phyloP scores from a whole-genome alignment of 2,888 invertebrate species.

The Stomorhina lunata region DNA sequence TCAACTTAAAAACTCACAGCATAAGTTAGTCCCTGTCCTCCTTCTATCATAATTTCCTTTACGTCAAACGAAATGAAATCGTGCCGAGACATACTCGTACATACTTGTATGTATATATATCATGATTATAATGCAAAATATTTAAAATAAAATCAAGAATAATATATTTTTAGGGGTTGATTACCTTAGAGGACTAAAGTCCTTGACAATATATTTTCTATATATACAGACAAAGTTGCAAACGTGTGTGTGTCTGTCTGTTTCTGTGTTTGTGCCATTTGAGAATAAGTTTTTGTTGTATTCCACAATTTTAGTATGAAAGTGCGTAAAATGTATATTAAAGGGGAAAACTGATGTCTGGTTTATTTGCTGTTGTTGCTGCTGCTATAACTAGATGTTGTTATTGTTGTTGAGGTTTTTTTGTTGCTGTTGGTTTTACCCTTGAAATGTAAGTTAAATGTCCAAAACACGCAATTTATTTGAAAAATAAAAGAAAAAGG shows the following conservation, averaged over 20 bases:
- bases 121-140: constrained; percentile 45
- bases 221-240: background rate
- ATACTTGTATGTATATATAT: too few relatives aligned
- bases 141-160: constrained; percentile 15
- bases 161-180: constrained; percentile 56
- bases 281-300: too few relatives aligned
- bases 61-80: constrained; percentile 31
- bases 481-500: constrained; percentile 35
- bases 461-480: constrained; percentile 62
- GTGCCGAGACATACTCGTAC: constrained; percentile 51
- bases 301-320: too few relatives aligned
- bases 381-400: constrained; percentile 31
- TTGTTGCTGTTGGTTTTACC: constrained; percentile 42
- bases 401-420: constrained; percentile 3
- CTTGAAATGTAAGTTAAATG: constrained; percentile 59
- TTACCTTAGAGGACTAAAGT: constrained; percentile 56
- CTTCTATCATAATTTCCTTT: constrained; percentile 7
- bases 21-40: constrained; percentile 3
- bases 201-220: constrained; percentile 59
- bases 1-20: background rate
- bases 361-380: constrained; percentile 31
- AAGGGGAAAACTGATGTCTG: constrained; percentile 35
- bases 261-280: constrained; percentile 1
- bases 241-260: constrained; percentile 1
- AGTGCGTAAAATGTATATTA: constrained; percentile 20